phyloP scores from a whole-genome alignment of 37 sponge, comb jelly and placozoan species.

The Chondrilla cf. caribensis region DNA sequence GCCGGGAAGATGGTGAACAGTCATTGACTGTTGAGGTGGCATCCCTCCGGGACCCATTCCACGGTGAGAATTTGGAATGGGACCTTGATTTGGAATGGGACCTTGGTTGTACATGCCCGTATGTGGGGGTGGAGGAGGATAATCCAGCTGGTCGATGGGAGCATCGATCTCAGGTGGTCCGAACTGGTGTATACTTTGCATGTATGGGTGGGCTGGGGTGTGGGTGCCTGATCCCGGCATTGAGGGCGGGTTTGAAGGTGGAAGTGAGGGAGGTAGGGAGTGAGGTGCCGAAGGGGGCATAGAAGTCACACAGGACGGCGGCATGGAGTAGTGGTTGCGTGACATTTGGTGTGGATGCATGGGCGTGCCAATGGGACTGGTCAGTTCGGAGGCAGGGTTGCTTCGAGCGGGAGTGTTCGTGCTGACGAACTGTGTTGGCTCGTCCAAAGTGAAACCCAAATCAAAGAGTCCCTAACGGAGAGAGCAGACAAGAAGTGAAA shows the following conservation, averaged over 20 bases:
- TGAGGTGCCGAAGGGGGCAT: slow-evolving; percentile 18
- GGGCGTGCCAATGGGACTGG: slow-evolving; percentile 18
- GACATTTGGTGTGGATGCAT: slow-evolving; percentile 9
- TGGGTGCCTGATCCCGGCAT: slow-evolving; percentile 25
- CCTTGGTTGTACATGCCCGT: slow-evolving; percentile 3
- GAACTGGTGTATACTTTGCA: slow-evolving; percentile 11
- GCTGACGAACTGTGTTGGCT: not conserved
- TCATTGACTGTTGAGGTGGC: slow-evolving; percentile 33
- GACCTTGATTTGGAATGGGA: too few species aligned
- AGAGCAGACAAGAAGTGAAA: not conserved
- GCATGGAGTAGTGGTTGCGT: not conserved
- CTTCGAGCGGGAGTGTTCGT: slow-evolving; percentile 19
- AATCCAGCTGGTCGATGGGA: not conserved
- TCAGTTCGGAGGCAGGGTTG: slow-evolving; percentile 19
- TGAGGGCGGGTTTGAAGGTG: slow-evolving; percentile 24
- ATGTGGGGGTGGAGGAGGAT: not conserved
- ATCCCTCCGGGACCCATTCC: slow-evolving; percentile 5
- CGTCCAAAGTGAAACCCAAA: not conserved
- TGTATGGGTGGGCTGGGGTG: slow-evolving; percentile 20
- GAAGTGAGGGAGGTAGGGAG: slow-evolving; percentile 17
- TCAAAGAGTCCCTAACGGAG: not conserved
- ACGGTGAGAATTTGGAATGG: not conserved
- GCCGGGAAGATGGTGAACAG: slow-evolving; percentile 25
- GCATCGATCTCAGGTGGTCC: not conserved
- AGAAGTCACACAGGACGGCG: not conserved